Conservation (phyloP, 1,140 invertebrate species). For the Anadara kagoshimensis region DNA sequence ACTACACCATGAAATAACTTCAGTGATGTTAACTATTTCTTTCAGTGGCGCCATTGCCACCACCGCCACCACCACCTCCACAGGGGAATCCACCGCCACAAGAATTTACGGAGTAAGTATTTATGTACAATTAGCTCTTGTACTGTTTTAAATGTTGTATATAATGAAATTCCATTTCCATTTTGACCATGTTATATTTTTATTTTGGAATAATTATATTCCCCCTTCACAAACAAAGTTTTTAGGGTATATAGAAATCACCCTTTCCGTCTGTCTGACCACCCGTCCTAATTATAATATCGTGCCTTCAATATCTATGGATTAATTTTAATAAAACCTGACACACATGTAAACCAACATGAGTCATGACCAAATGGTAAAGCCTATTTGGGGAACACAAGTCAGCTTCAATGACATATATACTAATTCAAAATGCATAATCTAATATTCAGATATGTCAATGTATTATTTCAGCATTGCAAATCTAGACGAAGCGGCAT, state of each 20-base stretch:
- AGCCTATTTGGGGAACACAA: too few relatives aligned
- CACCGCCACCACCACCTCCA: constrained; percentile 45
- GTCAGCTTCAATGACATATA: too few relatives aligned
- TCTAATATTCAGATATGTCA: not conserved
- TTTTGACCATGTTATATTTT: too few relatives aligned
- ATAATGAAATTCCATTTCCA: too few relatives aligned
- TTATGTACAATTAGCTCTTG: too few relatives aligned
- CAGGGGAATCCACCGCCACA: constrained; percentile 44
- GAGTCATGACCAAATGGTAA: not conserved
- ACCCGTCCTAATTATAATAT: too few relatives aligned
- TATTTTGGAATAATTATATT: too few relatives aligned
- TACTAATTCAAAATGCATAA: not conserved
- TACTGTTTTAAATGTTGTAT: too few relatives aligned
- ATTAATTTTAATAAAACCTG: not conserved
- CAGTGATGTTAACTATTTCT: not conserved
- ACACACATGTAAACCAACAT: not conserved
- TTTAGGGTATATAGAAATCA: too few relatives aligned
- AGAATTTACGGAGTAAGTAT: constrained; percentile 47
- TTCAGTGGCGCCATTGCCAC: constrained; percentile 42
- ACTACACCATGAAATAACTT: too few relatives aligned
- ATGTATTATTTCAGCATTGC: constrained; percentile 54
- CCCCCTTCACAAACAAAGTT: too few relatives aligned
- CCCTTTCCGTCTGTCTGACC: too few relatives aligned
- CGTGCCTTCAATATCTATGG: not conserved
- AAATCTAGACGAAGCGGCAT: constrained; percentile 75